A percentile compares a stretch with the other conserved stretches of the same genome.
phyloP scores from a whole-genome alignment of 2,113 vertebrate genomes.

The Coryphaenoides rupestris region DNA sequence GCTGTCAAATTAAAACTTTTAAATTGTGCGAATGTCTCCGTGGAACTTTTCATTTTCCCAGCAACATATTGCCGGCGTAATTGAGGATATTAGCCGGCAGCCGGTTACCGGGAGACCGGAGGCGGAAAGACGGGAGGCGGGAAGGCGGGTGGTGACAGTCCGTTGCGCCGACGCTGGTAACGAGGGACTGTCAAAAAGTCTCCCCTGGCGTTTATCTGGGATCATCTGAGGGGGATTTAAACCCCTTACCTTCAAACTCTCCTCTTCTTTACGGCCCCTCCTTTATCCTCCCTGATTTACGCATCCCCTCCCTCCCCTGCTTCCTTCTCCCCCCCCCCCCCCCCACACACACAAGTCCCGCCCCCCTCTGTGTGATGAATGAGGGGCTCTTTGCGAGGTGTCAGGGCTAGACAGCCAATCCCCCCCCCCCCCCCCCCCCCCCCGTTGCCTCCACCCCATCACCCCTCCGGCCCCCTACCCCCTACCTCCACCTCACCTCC shows the following conservation, averaged over 20 bases:
- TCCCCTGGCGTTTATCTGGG: conserved; percentile 68
- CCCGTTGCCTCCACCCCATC: not conserved
- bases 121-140: conserved; percentile 53
- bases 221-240: conserved; percentile 73
- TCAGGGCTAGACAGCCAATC: conserved; percentile 60
- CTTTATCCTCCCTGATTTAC: conserved; percentile 74
- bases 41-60: conserved; percentile 59
- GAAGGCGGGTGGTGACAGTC: conserved; percentile 58
- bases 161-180: conserved; percentile 58
- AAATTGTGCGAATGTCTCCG: conserved; percentile 54
- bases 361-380: conserved; percentile 68
- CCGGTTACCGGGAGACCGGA: conserved; percentile 71
- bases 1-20: conserved; percentile 73
- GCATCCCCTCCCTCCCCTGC: no score
- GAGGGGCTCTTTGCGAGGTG: conserved; percentile 65
- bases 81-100: conserved; percentile 73
- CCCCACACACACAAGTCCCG: no score
- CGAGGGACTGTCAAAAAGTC: conserved; percentile 70
- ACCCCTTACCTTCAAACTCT: conserved; percentile 72
- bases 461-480: no score
- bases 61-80: conserved; percentile 71
- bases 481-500: no score
- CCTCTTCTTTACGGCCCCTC: conserved; percentile 67
- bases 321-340: no score
- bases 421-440: not conserved